Percentiles rank a stretch among this genome's conserved stretches.
Evolutionary conservation across 1,140 invertebrate species (phyloP).

Genomic region (Littorina saxatilis): DNA sequence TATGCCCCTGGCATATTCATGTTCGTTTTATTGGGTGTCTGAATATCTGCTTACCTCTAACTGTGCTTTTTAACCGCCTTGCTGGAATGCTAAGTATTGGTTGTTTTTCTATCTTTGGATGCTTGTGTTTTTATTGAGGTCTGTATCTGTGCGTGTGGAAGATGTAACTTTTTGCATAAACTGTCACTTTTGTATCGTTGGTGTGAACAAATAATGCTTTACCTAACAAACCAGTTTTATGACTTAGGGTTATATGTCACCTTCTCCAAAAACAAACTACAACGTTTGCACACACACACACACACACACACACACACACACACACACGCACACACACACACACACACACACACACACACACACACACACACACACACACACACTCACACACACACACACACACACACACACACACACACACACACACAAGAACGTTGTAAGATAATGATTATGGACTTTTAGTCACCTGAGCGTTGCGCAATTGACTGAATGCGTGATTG

Average conservation of each 20-base stretch:
- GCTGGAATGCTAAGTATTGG: not conserved
- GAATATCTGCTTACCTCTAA: slow-evolving; percentile 1
- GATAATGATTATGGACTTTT: too few species aligned
- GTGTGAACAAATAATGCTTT: too few species aligned
- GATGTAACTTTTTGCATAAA: too few species aligned
- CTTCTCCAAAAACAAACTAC: too few species aligned
- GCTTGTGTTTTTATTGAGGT: slow-evolving; percentile 20
- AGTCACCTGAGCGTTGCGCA: too few species aligned
- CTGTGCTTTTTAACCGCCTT: too few species aligned
- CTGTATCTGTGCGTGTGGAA: too few species aligned
- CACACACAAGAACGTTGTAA: not conserved
- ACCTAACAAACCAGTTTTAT: too few species aligned
- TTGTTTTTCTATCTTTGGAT: not conserved
- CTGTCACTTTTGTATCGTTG: too few species aligned
- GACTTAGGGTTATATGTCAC: too few species aligned
- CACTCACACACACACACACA: slow-evolving; percentile 7
- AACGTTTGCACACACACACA: not conserved
- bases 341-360: not conserved
- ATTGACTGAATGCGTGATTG: too few species aligned
- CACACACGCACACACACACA: not conserved
- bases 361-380: slow-evolving; percentile 10
- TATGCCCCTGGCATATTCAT: not conserved
- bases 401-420: slow-evolving; percentile 15
- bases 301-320: not conserved
- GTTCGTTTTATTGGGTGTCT: slow-evolving; percentile 11